Conservation (phyloP, 2,888 invertebrate genomes). For the Phania funesta region DNA sequence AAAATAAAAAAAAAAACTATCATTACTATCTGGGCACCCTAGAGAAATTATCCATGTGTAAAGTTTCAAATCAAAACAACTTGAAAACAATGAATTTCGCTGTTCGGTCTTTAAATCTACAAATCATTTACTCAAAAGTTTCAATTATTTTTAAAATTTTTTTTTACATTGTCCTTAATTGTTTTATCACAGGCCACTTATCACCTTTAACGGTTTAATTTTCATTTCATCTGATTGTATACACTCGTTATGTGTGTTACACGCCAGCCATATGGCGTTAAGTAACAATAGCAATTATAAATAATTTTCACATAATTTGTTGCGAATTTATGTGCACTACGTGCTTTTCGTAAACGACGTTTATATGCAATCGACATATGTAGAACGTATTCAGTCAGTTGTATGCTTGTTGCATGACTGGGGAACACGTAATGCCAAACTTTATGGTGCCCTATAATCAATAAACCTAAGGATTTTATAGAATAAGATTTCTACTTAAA, state of each 20-base stretch:
- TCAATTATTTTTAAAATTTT: too few relatives aligned
- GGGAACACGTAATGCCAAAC: background rate
- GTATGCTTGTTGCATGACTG: background rate
- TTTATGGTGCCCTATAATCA: too few relatives aligned
- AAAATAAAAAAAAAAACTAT: too few relatives aligned
- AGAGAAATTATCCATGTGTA: too few relatives aligned
- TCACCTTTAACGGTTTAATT: conserved; percentile 22
- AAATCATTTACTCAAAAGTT: background rate
- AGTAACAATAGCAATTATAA: conserved; percentile 65
- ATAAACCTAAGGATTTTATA: too few relatives aligned
- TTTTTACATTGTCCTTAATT: conserved; percentile 4
- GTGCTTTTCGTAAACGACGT: conserved; percentile 34
- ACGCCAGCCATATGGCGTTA: conserved; percentile 54
- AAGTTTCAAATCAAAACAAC: too few relatives aligned
- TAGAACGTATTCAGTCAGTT: conserved; percentile 15
- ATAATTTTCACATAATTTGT: conserved; percentile 68
- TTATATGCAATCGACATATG: conserved; percentile 39
- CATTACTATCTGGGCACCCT: too few relatives aligned
- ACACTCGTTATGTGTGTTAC: background rate
- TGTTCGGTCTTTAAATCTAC: too few relatives aligned
- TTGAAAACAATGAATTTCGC: too few relatives aligned
- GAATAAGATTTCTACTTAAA: too few relatives aligned
- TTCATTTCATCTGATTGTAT: conserved; percentile 10
- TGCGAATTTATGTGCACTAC: conserved; percentile 63
- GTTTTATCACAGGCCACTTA: too few relatives aligned